Evolutionary conservation across 2,888 invertebrate genomes (phyloP), one percentile per base, ranked within the genome.

Genomic region (Pogonocherus hispidulus): DNA sequence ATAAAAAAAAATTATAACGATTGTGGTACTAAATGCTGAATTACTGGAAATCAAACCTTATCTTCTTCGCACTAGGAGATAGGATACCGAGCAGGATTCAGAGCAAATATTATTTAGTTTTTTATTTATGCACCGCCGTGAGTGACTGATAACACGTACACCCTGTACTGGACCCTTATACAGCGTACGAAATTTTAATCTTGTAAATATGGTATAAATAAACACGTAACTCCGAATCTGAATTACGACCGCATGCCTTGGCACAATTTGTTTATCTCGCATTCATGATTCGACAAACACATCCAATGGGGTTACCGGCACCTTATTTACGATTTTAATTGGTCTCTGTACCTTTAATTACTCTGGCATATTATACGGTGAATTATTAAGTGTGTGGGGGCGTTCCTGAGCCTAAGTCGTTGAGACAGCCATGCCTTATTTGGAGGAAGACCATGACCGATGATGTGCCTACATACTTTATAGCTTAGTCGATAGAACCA

Each of bases 401-500:
- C 6, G 32, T n/a, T n/a, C n/a, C n/a, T n/a, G n/a, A n/a, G n/a
- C n/a, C n/a, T n/a, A 37, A 37, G 41, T 41, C 41, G 41, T 14
- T 9, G 16, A 41, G 41, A n/a, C 41, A 41, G 41, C 41, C 41
- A 41, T 41, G 14, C 41, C 41, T 41, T 41, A 14, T 41, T 14
- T 41, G 41, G 41, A 41, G 41, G n/a, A 41, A 11, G 41, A 14
- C 41, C 41, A 14, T 41, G 41, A 41, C 41, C 41, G 41, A 41
- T 11, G 41, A 41, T 41, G 41, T 14, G 41, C 41, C 41, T 41
- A 41, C 41, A 14, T 41, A 41, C 41, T 41, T 41, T 41, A 41
- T 41, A 41, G 41, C 41, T 41, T 41, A 41, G 41, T 41, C n/a
- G 14, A 41, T 41, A 41, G 41, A 41, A 41, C 2, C 14, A 41